phyloP scores from a whole-genome alignment of 2,113 vertebrate genomes.

The Chaetura pelagica region DNA sequence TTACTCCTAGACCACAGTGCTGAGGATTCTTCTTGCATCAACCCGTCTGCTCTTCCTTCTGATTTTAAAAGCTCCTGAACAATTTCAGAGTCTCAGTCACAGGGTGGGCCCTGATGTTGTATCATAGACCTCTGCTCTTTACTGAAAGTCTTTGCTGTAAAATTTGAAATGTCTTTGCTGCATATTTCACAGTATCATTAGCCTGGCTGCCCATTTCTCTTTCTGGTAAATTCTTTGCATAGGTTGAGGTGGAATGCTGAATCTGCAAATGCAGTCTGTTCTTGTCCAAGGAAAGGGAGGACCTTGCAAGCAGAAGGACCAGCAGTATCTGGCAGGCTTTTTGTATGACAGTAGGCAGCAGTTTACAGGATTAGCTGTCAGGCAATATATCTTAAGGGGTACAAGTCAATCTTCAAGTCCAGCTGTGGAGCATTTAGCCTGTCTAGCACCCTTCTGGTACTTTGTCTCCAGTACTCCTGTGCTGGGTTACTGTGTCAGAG shows the following conservation, averaged over 20 bases:
- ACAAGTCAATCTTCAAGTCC: neutral
- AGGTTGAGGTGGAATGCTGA: neutral
- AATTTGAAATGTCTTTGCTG: neutral
- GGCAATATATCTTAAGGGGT: neutral
- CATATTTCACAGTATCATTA: neutral
- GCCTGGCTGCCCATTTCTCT: neutral
- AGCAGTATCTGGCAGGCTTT: neutral
- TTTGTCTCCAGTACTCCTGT: neutral
- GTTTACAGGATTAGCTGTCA: neutral
- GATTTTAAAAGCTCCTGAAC: neutral
- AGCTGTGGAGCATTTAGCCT: neutral
- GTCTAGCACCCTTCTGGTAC: neutral
- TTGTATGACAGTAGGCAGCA: neutral
- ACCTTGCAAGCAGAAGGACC: neutral
- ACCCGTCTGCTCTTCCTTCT: neutral
- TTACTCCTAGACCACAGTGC: neutral
- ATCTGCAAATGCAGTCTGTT: neutral
- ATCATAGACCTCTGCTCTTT: neutral
- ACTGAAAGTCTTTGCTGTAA: neutral
- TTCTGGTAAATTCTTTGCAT: neutral
- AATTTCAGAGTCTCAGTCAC: neutral
- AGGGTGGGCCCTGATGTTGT: neutral
- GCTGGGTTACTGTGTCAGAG: neutral
- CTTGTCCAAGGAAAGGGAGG: neutral
- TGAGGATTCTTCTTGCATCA: neutral